phyloP scores from a whole-genome alignment of 1,140 invertebrate species.

The Achatina immaculata region DNA sequence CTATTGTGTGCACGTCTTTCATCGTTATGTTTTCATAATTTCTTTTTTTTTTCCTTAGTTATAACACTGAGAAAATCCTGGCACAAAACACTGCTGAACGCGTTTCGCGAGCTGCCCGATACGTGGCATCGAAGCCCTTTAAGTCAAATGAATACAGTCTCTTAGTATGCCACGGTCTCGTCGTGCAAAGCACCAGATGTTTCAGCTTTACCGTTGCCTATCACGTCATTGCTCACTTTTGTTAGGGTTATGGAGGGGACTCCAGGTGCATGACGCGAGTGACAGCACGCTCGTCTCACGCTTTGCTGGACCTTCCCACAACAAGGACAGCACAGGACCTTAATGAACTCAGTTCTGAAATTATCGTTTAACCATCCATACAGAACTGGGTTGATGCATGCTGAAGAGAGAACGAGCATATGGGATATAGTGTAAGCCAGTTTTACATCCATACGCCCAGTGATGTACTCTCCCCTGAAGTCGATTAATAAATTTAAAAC shows the following conservation, averaged over 20 bases:
- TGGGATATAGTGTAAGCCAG: slow-evolving; percentile 82
- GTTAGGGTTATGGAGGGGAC: slow-evolving; percentile 54
- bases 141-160: no score
- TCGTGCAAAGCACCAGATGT: neutral
- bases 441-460: slow-evolving; percentile 50
- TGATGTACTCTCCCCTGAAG: slow-evolving; percentile 72
- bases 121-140: no score
- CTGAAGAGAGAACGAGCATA: slow-evolving; percentile 84
- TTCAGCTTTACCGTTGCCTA: slow-evolving; percentile 11
- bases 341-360: slow-evolving; percentile 76
- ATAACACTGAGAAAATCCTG: no score
- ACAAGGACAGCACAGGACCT: slow-evolving; percentile 61
- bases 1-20: no score
- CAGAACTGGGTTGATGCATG: slow-evolving; percentile 87
- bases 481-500: slow-evolving; percentile 86
- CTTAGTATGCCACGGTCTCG: neutral
- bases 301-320: slow-evolving; percentile 44
- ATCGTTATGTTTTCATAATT: no score
- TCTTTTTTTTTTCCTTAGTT: no score
- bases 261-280: slow-evolving; percentile 20
- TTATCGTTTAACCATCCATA: slow-evolving; percentile 80
- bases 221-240: slow-evolving; percentile 43
- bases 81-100: no score
- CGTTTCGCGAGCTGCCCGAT: no score
- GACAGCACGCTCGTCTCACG: slow-evolving; percentile 41